phyloP scores from a whole-genome alignment of 2,113 vertebrate species.

The Apistogramma diplotaenia region DNA sequence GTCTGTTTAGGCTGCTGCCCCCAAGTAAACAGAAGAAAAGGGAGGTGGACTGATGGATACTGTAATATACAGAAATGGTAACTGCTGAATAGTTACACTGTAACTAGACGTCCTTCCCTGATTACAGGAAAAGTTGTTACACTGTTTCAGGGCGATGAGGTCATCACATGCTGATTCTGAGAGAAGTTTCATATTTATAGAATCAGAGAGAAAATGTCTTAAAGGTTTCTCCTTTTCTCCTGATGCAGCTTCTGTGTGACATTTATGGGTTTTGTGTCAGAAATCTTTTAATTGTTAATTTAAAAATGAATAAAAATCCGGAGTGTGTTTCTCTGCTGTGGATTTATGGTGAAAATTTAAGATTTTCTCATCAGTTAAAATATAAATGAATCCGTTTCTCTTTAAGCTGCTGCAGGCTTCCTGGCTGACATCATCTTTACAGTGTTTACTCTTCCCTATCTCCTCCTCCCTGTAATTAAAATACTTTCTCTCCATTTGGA shows the following conservation, averaged over 20 bases:
- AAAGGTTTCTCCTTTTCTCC: not conserved
- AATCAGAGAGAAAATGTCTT: not conserved
- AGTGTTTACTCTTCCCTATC: not conserved
- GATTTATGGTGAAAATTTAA: not conserved
- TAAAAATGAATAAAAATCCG: not conserved
- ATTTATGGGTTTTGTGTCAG: not conserved
- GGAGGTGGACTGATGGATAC: no score
- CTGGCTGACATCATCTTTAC: rapidly evolving
- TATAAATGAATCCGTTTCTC: not conserved
- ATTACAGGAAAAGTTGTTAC: no score
- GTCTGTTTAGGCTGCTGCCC: no score
- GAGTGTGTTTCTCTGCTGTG: not conserved
- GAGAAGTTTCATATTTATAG: not conserved
- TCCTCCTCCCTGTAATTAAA: not conserved
- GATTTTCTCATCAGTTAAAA: no score
- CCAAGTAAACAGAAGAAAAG: no score
- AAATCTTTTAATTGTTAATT: not conserved
- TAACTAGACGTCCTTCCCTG: no score
- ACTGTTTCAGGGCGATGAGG: not conserved
- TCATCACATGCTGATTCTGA: not conserved
- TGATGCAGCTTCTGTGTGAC: not conserved
- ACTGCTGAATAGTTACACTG: no score
- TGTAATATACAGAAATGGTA: no score
- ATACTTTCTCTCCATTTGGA: not conserved
- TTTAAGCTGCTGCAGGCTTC: not conserved